Percentiles rank a stretch among this genome's conserved stretches.
Conservation (phyloP, 1,140 invertebrate species). For the Drosophila albomicans region DNA sequence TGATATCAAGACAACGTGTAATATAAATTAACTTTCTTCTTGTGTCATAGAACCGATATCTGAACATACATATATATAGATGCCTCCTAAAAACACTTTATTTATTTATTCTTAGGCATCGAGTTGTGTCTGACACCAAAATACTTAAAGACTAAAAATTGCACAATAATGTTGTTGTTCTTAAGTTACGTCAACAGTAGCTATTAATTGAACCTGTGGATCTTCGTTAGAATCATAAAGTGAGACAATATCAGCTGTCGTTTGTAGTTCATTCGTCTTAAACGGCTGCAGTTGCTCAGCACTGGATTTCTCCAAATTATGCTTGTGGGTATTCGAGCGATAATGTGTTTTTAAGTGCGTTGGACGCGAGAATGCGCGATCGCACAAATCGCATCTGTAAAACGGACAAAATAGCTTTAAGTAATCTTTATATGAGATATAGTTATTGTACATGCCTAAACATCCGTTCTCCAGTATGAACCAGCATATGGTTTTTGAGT, state of each 20-base stretch:
- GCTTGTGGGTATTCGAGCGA: conserved; percentile 70
- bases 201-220: conserved; percentile 1
- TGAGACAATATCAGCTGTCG: neutral
- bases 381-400: conserved; percentile 65
- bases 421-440: neutral
- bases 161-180: neutral
- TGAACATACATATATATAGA: too few species aligned
- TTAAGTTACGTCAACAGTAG: conserved; percentile 44
- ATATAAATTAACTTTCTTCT: too few species aligned
- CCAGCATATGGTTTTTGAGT: conserved; percentile 72
- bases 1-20: too few species aligned
- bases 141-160: neutral
- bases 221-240: neutral
- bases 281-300: neutral
- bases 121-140: neutral
- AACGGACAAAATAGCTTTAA: neutral
- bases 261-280: neutral
- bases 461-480: conserved; percentile 71
- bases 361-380: conserved; percentile 62
- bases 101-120: too few species aligned
- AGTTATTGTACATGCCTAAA: conserved; percentile 45
- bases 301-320: conserved; percentile 59
- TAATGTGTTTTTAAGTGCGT: conserved; percentile 70
- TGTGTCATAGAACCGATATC: too few species aligned
- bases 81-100: too few species aligned